These are phyloP conservation scores for Amblyteles armatorius DNA, from an alignment of 2,888 invertebrate genomes.

Conservation along the genomic window DNA sequence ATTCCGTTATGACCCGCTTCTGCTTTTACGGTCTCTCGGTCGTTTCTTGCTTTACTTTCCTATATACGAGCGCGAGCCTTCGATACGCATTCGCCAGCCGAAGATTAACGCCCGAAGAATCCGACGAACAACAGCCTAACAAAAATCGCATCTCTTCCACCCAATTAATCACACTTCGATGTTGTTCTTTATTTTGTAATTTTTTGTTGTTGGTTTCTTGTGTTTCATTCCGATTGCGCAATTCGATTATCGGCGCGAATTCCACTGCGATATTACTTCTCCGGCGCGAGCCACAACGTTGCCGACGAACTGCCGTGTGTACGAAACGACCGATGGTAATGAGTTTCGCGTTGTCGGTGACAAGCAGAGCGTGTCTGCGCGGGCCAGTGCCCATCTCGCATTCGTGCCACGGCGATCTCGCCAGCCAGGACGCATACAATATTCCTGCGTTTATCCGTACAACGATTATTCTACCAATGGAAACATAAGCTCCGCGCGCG, in stretches of 20 bases:
- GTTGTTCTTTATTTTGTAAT: background rate
- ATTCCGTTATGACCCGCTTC: conserved; percentile 63
- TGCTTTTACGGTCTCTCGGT: conserved; percentile 35
- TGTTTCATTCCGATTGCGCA: conserved; percentile 21
- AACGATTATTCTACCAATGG: conserved; percentile 11
- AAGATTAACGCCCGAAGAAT: conserved; percentile 20
- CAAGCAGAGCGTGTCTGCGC: conserved; percentile 81
- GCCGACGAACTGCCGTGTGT: conserved; percentile 21
- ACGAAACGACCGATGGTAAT: conserved; percentile 72
- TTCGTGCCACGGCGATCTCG: conserved; percentile 75
- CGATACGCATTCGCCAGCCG: background rate
- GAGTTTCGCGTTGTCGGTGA: conserved; percentile 76
- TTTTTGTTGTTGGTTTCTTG: background rate
- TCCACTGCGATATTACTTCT: conserved; percentile 18
- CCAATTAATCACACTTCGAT: background rate
- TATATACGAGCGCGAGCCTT: conserved; percentile 1
- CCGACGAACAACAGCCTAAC: background rate
- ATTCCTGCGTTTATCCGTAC: conserved; percentile 27
- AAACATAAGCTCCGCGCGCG: background rate
- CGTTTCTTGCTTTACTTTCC: conserved; percentile 41
- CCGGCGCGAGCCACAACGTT: conserved; percentile 38
- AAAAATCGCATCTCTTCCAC: conserved; percentile 2
- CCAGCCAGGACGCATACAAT: conserved; percentile 55
- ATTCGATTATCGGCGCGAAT: conserved; percentile 52
- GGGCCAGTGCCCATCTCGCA: conserved; percentile 77